Conservation (phyloP, 37 sponge, comb jelly and placozoan genomes). For the Dysidea cf. avara region DNA sequence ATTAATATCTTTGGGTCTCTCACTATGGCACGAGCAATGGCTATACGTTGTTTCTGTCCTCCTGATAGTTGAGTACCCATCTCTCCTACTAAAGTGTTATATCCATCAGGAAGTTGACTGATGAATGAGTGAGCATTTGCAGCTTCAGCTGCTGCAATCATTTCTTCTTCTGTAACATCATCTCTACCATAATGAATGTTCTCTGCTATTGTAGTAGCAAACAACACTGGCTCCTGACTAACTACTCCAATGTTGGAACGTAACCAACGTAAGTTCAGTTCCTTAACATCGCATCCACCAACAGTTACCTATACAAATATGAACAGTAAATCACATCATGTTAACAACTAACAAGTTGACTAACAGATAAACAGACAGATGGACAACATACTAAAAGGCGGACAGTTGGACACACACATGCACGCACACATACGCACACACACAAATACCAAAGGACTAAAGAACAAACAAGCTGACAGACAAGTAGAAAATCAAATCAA, state of each 20-base stretch:
- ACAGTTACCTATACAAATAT: slow-evolving; percentile 22
- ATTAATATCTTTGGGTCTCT: slow-evolving; percentile 67
- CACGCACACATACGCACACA: background rate
- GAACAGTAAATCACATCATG: background rate
- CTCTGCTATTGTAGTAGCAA: slow-evolving; percentile 75
- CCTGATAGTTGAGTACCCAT: slow-evolving; percentile 74
- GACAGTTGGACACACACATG: too few relatives aligned
- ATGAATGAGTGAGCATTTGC: slow-evolving; percentile 76
- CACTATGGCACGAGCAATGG: slow-evolving; percentile 73
- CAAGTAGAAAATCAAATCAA: too few relatives aligned
- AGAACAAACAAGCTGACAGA: too few relatives aligned
- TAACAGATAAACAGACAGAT: too few relatives aligned
- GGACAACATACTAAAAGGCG: too few relatives aligned
- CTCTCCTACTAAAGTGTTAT: slow-evolving; percentile 76
- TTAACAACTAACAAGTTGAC: too few relatives aligned
- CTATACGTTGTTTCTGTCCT: slow-evolving; percentile 79
- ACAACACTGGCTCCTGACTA: slow-evolving; percentile 84
- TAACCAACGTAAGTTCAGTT: slow-evolving; percentile 63
- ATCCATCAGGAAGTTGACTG: slow-evolving; percentile 42
- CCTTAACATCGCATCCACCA: slow-evolving; percentile 49
- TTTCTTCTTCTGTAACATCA: slow-evolving; percentile 52
- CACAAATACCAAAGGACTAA: too few relatives aligned
- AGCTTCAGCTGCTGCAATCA: slow-evolving; percentile 49
- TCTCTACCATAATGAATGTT: slow-evolving; percentile 79
- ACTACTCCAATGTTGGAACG: slow-evolving; percentile 78